Percentiles rank a stretch among this genome's conserved stretches.
phyloP scores from a whole-genome alignment of 2,113 vertebrate genomes.

The Mustela lutreola region DNA sequence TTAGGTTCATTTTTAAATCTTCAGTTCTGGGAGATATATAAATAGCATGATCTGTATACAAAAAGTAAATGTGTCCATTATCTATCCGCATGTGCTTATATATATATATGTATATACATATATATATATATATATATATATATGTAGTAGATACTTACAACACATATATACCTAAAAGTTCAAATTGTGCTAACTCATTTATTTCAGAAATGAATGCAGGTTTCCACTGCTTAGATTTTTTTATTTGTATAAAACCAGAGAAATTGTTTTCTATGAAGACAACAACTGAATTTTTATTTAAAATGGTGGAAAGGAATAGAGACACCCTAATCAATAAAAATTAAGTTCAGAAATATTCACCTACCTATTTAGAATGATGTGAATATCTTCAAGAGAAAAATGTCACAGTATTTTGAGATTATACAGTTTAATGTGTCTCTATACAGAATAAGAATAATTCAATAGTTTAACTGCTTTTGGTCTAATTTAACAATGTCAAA shows the following conservation, averaged over 20 bases:
- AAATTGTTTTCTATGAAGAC: slow-evolving; percentile 43
- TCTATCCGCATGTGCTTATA: slow-evolving; percentile 43
- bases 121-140: not conserved
- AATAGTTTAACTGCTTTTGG: slow-evolving; percentile 21
- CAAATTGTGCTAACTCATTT: slow-evolving; percentile 68
- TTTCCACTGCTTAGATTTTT: slow-evolving; percentile 51
- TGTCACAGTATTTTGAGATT: not conserved
- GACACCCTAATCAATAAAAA: slow-evolving; percentile 47
- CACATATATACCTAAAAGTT: slow-evolving; percentile 15
- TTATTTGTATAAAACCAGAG: slow-evolving; percentile 14
- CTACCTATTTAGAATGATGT: slow-evolving; percentile 17
- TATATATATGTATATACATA: not conserved
- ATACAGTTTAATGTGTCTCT: not conserved
- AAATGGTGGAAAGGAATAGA: slow-evolving; percentile 60
- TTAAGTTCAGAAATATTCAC: slow-evolving; percentile 33
- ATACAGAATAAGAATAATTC: not conserved
- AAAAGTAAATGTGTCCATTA: slow-evolving; percentile 46
- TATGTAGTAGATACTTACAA: not conserved
- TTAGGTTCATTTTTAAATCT: not conserved
- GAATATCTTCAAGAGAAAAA: not conserved
- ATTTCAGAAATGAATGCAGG: slow-evolving; percentile 67
- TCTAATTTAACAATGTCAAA: slow-evolving; percentile 52
- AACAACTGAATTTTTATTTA: slow-evolving; percentile 59
- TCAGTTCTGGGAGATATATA: slow-evolving; percentile 9
- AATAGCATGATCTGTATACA: not conserved